These are phyloP conservation scores for Rafetus swinhoei DNA, from an alignment of 2,113 vertebrate species.

Conservation along the genomic window DNA sequence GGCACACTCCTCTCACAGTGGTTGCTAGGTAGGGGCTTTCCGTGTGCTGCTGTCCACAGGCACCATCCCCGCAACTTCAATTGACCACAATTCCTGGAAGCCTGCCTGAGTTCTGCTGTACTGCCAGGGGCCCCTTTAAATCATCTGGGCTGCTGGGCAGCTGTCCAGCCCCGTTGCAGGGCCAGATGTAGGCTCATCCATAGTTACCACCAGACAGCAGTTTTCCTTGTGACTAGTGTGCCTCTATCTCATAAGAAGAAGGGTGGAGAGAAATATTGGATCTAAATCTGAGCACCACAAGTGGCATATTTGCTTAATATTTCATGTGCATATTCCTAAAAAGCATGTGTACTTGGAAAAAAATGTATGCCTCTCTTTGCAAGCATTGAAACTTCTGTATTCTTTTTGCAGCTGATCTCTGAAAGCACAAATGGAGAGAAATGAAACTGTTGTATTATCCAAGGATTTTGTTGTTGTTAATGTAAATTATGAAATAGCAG, in stretches of 20 bases:
- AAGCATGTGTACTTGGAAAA: not conserved
- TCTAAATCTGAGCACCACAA: not conserved
- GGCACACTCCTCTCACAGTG: too few species aligned
- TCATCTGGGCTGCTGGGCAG: too few species aligned
- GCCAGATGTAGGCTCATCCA: not conserved
- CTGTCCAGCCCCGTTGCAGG: too few species aligned
- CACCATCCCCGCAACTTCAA: too few species aligned
- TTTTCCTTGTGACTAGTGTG: accelerated
- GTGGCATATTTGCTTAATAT: not conserved
- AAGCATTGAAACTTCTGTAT: not conserved
- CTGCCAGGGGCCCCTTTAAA: too few species aligned
- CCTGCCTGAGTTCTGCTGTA: too few species aligned
- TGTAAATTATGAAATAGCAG: not conserved
- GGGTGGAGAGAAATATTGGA: not conserved
- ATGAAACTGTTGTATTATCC: accelerated
- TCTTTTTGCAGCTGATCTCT: not conserved
- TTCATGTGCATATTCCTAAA: not conserved
- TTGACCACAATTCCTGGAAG: too few species aligned
- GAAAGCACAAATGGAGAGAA: not conserved
- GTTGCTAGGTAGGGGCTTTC: too few species aligned
- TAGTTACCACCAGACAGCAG: accelerated
- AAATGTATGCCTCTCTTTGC: not conserved
- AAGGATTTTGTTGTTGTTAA: not conserved
- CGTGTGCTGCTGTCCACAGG: too few species aligned
- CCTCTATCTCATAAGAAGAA: not conserved